Base-by-base conservation (phyloP, 2,797 vertebrate species). In the Muraenolepis orangiensis region DNA sequence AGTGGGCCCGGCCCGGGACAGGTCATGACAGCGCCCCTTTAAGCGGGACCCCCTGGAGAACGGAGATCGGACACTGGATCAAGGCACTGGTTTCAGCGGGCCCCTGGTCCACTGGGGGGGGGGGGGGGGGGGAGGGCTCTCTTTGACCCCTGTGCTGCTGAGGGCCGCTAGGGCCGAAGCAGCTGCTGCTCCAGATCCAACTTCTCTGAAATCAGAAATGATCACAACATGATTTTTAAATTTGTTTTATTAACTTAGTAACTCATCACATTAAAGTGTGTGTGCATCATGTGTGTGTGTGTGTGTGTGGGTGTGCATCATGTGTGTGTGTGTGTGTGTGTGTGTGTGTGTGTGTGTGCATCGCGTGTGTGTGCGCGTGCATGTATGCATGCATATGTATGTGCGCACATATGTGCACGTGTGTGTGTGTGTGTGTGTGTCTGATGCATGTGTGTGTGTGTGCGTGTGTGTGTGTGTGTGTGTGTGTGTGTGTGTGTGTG, bases 31-130 rank as follows among this genome's bases (percentile, higher is more conserved):
- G 90, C 90, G n/a, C n/a, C n/a, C n/a, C n/a, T n/a, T n/a, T n/a
- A n/a, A n/a, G n/a, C n/a, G n/a, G n/a, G n/a, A n/a, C n/a, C n/a
- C 84, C 86, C 82, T 90, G 90, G 92, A 93, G 90, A 13, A 31
- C 89, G 82, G 84, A 93, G 85, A n/a, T 89, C 92, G 90, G 94
- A 95, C 93, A 91, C 94, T 95, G 93, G 92, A 93, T 94, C 94
- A 99, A 99, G 98, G 97, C 97, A 99, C 97, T 97, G 92, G 90
- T 93, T 94, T 95, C 11, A 94, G 87, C 89, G 78, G 84, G 88
- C 82, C 86, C 89, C 89, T 36, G 32, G 32, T 26, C 61, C 28
- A 71, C 66, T 36, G 13, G 11, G 92, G n/a, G 92, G 91, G 90
- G 91, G 92, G 88, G 90, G 91, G 86, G 84, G 81, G 82, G 78